Base-by-base conservation (phyloP, 2,888 invertebrate species). In the Mesorhabditis belari region DNA sequence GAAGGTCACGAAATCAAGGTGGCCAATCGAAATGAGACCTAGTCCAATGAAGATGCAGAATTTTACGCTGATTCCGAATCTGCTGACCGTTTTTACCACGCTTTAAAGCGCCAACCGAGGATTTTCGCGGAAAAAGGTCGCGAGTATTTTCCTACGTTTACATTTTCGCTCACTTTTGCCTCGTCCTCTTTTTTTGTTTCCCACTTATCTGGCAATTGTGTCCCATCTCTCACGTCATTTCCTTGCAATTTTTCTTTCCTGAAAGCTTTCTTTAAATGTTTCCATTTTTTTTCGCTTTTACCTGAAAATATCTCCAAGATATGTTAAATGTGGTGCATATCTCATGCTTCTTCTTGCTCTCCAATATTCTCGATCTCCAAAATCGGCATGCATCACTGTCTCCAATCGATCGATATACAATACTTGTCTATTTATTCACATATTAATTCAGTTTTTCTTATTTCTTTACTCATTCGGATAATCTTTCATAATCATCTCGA, bases 321-420 rank as follows among this genome's bases (percentile, higher is more conserved):
- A 70, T 9, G 86, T 81, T 0, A 98, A 85, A 19, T 86, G 81
- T 55, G 84, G 83, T 62, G 88, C 88, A 81, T 94, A 96, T 58
- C 90, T 86, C 91, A 96, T 92, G 77, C 95, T 95, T 72, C 91
- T 86, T 64, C 85, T 73, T 9, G 82, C 84, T 79, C 81, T 64
- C 95, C 95, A 95, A 82, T 90, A 95, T 26, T 86, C 83, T 59
- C 84, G 83, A 51, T 88, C 88, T 0, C 94, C 94, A 83, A 90
- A 95, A n/a, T 84, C 84, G 76, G 92, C 88, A 81, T 94, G 93
- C 24, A 94, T 81, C 2, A 90, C 87, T 61, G 91, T 88, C 84
- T 94, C 94, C 17, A 89, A 91, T 27, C 81, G 76, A 60, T 82
- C 82, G 21, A 84, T 64, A 73, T 82, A 75, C 4, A 90, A 82